Evolutionary conservation across 2,888 invertebrate genomes (phyloP), one percentile per base, ranked within the genome.

Genomic region (Coleophora flavipennella): DNA sequence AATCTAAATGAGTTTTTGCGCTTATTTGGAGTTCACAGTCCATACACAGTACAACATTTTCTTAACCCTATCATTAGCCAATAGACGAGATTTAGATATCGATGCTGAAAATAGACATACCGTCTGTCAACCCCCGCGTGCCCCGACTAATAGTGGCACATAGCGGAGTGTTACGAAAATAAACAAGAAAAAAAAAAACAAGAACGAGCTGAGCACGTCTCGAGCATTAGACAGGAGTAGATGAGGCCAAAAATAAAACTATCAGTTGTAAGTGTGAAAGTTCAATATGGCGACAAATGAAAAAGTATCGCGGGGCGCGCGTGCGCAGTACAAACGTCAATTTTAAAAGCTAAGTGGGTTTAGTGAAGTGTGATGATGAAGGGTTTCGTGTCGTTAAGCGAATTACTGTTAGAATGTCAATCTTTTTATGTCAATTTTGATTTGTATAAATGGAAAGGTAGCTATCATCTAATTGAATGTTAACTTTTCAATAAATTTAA

Each of bases 91-190:
- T 20, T 20, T 20, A 20, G 6, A 6, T 6, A 20, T 20, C 20
- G 20, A 6, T 6, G 3, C 20, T 6, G 3, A 20, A 33, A 33
- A 33, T 33, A 26, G 9, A 14, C 35, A 7, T 31, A 9, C n/a
- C 14, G 39, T 46, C 52, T 58, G 50, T 20, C 57, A 61, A 61
- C 67, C 67, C 67, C 65, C 66, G 62, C 66, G 64, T 70, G 59
- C 59, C 50, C 61, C 49, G 60, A 57, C 62, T 76, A 75, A 77
- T 76, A 66, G 74, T 64, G 64, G 64, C 66, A 68, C 66, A 67
- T 73, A 66, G 71, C 71, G 68, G 67, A 69, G 65, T 67, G 74
- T 66, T 67, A 68, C 77, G 62, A 67, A 70, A 77, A 77, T 74
- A 20, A 78, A 69, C 69, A 70, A 62, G 64, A 51, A 69, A 75